These are phyloP conservation scores for Melanocharis versteri DNA, from an alignment of 2,113 vertebrate genomes.

Conservation along the genomic window DNA sequence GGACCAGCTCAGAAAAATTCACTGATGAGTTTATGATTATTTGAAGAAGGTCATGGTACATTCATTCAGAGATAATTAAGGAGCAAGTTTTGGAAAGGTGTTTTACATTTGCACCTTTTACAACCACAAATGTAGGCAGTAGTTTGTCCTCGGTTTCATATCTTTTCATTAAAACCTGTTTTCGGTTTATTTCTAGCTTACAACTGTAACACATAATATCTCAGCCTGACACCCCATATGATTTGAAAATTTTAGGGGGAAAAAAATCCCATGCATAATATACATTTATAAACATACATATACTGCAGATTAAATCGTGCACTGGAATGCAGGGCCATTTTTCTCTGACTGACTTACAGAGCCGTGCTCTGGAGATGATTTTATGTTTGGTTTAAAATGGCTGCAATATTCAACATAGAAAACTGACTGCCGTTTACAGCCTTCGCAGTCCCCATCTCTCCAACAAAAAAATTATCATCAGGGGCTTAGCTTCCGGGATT, in stretches of 20 bases:
- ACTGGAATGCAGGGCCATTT: neutral
- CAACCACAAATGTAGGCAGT: neutral
- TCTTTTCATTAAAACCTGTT: constrained; percentile 16
- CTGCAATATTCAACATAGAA: neutral
- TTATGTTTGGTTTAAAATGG: neutral
- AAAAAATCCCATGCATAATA: neutral
- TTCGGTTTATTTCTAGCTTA: neutral
- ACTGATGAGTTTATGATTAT: neutral
- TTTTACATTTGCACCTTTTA: neutral
- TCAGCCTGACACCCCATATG: neutral
- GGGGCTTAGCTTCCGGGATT: neutral
- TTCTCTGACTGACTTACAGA: neutral
- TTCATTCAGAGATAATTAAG: neutral
- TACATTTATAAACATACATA: neutral
- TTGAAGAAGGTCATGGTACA: neutral
- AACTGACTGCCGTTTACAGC: neutral
- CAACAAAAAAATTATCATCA: neutral
- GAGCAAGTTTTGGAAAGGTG: neutral
- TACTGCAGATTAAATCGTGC: neutral
- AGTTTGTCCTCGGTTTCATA: neutral
- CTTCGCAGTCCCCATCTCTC: neutral
- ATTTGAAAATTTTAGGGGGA: neutral
- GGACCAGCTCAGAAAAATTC: neutral
- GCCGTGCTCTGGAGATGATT: neutral
- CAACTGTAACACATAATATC: neutral